Evolutionary conservation across 2,797 vertebrate species (phyloP), one percentile per base, ranked within the genome.

Genomic region (Dendrocincla fuliginosa): DNA sequence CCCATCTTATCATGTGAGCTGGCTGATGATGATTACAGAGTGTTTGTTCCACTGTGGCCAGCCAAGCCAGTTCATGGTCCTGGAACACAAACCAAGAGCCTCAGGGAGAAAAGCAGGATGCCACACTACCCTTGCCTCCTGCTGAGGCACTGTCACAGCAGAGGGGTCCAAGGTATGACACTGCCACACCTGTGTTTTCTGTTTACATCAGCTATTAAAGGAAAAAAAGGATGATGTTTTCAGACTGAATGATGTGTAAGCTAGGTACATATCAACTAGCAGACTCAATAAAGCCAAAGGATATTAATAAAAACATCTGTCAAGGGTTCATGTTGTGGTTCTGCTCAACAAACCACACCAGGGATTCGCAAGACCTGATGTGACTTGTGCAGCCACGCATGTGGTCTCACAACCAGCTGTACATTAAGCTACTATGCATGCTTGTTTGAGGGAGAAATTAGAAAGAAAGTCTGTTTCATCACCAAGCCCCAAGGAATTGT

Each of bases 51-150:
- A 27, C 16, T 32, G 61, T 6, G 84, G 41, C 28, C 56, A 79
- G 56, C 50, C 0, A 0, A 68, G 33, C 19, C 1, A 3, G 22
- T 27, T 71, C 22, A 18, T 0, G 0, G 15, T 27, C 44, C 1
- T 2, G 56, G 27, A 93, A 56, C 8, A 49, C 28, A 49, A 2
- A 20, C 18, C 18, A 32, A 50, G 25, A 65, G n/a, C 8, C 39
- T 75, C 68, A 59, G 79, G 81, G 30, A 37, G 33, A 77, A 90
- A 89, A 64, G 33, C n/a, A 80, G 24, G 37, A 56, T 33, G 44
- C 22, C 47, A 46, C 16, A 41, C 15, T 56, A 41, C 11, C 11
- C 30, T 33, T 69, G 32, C 3, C 5, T 32, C 12, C n/a, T 71
- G 37, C 42, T 63, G 47, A 23, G 53, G n/a, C 3, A 8, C 20